phyloP scores from a whole-genome alignment of 2,888 invertebrate species.

The Synergus japonicus region DNA sequence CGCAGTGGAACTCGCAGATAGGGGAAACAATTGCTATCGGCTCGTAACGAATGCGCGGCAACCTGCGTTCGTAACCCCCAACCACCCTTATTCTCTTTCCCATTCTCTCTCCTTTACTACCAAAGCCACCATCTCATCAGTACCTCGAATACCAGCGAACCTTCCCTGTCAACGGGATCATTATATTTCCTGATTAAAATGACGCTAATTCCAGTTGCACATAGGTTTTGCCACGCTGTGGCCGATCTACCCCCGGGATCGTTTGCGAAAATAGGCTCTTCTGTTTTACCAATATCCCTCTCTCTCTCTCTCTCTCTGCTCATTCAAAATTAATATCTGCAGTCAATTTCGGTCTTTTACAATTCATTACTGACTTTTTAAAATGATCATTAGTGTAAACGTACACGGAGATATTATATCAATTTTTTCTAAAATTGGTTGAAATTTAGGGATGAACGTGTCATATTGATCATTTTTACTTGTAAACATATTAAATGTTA shows the following conservation, averaged over 20 bases:
- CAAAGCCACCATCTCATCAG: conserved; percentile 12
- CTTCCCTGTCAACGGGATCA: conserved; percentile 57
- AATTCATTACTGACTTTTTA: no score
- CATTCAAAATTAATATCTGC: no score
- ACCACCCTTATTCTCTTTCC: conserved; percentile 45
- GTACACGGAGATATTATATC: no score
- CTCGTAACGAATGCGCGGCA: conserved; percentile 71
- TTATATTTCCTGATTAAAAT: conserved; percentile 69
- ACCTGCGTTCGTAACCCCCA: conserved; percentile 62
- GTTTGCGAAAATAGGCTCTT: conserved; percentile 1
- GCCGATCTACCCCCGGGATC: neutral
- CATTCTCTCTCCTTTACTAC: conserved; percentile 16
- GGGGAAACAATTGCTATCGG: conserved; percentile 74
- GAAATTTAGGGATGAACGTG: no score
- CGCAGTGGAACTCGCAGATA: conserved; percentile 73
- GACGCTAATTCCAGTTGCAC: conserved; percentile 45
- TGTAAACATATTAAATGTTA: no score
- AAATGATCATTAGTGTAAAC: no score
- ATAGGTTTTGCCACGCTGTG: neutral
- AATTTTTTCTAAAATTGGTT: no score
- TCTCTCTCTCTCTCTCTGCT: neutral
- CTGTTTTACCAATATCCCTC: neutral
- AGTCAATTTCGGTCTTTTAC: no score
- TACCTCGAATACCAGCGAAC: conserved; percentile 40
- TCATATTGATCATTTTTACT: no score